Evolutionary conservation across 2,113 vertebrate species (phyloP).

Genomic region (Acanthochromis polyacanthus): DNA sequence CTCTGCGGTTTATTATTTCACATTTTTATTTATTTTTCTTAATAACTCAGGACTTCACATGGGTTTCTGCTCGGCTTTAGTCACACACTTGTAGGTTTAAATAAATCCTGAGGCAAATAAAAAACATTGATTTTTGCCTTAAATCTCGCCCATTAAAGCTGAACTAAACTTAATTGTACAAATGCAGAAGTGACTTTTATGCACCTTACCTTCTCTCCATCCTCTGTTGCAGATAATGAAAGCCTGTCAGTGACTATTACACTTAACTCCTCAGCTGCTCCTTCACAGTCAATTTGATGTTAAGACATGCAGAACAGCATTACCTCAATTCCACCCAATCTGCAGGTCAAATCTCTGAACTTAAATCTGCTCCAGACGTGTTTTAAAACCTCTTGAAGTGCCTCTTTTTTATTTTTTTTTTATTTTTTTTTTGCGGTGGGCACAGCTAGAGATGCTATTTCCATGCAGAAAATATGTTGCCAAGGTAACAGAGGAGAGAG

Average conservation of each 20-base stretch:
- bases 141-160: background rate
- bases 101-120: constrained; percentile 36
- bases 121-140: background rate
- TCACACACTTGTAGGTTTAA: constrained; percentile 5
- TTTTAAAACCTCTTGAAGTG: constrained; percentile 64
- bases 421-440: constrained; percentile 30
- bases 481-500: constrained; percentile 84
- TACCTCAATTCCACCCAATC: constrained; percentile 41
- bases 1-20: constrained; percentile 49
- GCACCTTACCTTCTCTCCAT: too few relatives aligned
- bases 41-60: constrained; percentile 45
- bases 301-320: constrained; percentile 35
- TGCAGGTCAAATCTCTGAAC: constrained; percentile 47
- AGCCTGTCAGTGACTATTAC: constrained; percentile 39
- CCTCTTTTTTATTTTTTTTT: constrained; percentile 24
- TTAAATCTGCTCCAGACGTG: constrained; percentile 44
- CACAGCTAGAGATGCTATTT: constrained; percentile 83
- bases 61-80: constrained; percentile 16
- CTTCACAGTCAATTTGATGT: constrained; percentile 25
- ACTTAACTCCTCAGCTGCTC: constrained; percentile 31
- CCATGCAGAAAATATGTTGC: constrained; percentile 87
- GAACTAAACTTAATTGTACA: background rate
- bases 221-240: constrained; percentile 14
- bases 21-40: constrained; percentile 25
- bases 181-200: background rate